Base-by-base conservation (phyloP, 1,140 invertebrate genomes). In the Procambarus virginalis region DNA sequence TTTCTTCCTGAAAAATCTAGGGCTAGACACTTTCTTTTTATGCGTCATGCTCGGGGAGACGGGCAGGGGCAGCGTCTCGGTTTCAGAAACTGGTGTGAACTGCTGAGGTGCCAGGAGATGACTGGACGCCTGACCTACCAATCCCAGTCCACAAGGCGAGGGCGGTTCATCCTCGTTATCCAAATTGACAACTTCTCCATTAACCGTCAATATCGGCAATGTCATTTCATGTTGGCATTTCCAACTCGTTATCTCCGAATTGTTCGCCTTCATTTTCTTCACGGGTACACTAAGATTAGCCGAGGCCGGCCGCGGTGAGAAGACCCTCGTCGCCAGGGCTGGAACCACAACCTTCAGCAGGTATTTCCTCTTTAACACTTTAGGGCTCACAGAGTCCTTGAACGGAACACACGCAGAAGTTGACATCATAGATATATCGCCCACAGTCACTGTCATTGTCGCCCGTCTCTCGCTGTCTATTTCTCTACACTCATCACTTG, bases 321-420 rank as follows among this genome's bases (percentile, higher is more conserved):
- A 12, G 55, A 58, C 6, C 55, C 6, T 58, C 55, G 12, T 12
- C 12, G 8, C 6, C 55, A 8, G 55, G 55, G 60, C 60, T 64
- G 60, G 14, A 14, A 73, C n/a, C 6, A n/a, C n/a, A n/a, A 80
- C 77, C 12, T 81, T 77, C 2, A 64, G 76, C 3, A 80, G 58
- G 46, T 70, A 73, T 51, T 87, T 87, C 14, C 79, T 78, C 46
- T 80, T 87, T 34, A 81, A 51, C 45, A 51, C 22, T 48, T 3
- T 34, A 68, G 86, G 86, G 49, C 86, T 73, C 68, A 73, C 34
- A 2, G 64, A 6, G 45, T 87, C 86, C 77, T 81, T 87, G 60
- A 75, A 1, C 58, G 77, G 20, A 34, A 8, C 22, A 73, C 5
- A 8, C 5, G 2, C n/a, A 22, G 68, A 34, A n/a, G n/a, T 9